Conservation (phyloP, 2,888 invertebrate genomes). For the Oscheius sp. region DNA sequence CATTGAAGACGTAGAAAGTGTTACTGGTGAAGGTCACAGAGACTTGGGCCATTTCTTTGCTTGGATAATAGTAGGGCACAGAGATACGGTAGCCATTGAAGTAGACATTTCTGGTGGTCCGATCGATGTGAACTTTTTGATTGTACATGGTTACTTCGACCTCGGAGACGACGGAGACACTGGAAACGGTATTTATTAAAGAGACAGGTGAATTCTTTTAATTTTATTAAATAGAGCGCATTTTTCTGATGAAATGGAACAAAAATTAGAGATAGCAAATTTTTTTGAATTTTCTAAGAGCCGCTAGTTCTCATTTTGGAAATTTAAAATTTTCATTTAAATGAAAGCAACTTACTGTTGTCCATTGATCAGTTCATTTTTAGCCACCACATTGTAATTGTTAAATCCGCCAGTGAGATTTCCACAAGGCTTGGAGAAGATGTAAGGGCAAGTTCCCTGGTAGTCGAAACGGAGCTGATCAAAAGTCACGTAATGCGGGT, state of each 20-base stretch:
- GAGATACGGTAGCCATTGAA: constrained; percentile 54
- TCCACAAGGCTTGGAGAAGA: constrained; percentile 60
- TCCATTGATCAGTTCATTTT: constrained; percentile 50
- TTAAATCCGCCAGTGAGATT: constrained; percentile 42
- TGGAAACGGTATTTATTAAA: too few species aligned
- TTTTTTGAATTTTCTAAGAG: too few species aligned
- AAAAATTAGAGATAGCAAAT: too few species aligned
- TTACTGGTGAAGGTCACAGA: constrained; percentile 39
- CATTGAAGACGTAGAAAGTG: constrained; percentile 51
- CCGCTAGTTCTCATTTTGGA: too few species aligned
- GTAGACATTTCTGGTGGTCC: constrained; percentile 45
- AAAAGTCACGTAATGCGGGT: constrained; percentile 73
- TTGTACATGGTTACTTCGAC: constrained; percentile 60
- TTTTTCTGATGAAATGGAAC: too few species aligned
- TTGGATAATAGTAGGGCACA: constrained; percentile 63
- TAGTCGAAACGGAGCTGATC: constrained; percentile 69
- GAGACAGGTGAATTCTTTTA: too few species aligned
- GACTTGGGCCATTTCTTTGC: constrained; percentile 18
- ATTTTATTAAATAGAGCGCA: too few species aligned
- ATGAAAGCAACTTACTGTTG: constrained; percentile 38
- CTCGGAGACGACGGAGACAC: constrained; percentile 57
- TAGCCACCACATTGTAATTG: constrained; percentile 56
- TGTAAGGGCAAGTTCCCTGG: constrained; percentile 71
- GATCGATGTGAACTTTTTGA: constrained; percentile 56
- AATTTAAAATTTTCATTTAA: too few species aligned